A percentile compares a stretch with the other conserved stretches of the same genome.
These are phyloP conservation scores for Pseudomyrmex gracilis DNA, from an alignment of 1,140 invertebrate species.

Conservation along the genomic window DNA sequence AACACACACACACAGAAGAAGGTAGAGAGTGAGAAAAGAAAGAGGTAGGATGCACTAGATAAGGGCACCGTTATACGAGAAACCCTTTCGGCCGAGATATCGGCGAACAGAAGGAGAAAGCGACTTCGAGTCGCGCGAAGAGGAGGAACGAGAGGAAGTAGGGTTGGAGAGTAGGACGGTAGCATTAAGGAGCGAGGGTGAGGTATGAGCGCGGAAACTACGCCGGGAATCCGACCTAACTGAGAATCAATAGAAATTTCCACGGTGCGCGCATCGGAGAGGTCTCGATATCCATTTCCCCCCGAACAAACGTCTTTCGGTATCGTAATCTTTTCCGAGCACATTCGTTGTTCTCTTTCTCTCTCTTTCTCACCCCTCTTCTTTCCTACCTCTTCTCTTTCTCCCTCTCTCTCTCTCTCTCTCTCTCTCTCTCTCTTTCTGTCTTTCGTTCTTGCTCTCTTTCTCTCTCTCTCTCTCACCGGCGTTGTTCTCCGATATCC, in stretches of 20 bases:
- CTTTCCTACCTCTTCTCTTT: too few relatives aligned
- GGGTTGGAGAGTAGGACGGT: not conserved
- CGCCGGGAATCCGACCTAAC: slow-evolving; percentile 64
- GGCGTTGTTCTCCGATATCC: slow-evolving; percentile 68
- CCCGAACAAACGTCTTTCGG: slow-evolving; percentile 63
- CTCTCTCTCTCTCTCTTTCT: slow-evolving; percentile 28
- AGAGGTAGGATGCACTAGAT: slow-evolving; percentile 28
- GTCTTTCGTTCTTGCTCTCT: slow-evolving; percentile 30
- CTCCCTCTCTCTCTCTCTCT: slow-evolving; percentile 7
- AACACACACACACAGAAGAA: not conserved
- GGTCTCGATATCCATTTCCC: slow-evolving; percentile 65
- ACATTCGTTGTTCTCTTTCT: slow-evolving; percentile 38
- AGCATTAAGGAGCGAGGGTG: slow-evolving; percentile 12
- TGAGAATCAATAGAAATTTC: slow-evolving; percentile 74
- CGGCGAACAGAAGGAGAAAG: slow-evolving; percentile 45
- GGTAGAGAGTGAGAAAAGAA: not conserved
- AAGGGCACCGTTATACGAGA: slow-evolving; percentile 56
- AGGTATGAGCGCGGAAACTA: slow-evolving; percentile 48
- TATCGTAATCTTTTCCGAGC: slow-evolving; percentile 73
- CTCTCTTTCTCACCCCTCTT: too few relatives aligned
- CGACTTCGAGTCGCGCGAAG: not conserved
- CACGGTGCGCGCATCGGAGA: slow-evolving; percentile 46
- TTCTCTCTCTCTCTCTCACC: slow-evolving; percentile 42
- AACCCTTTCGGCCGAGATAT: slow-evolving; percentile 53
- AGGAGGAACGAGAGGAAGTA: slow-evolving; percentile 9